Percentiles rank a stretch among this genome's conserved stretches.
Conservation (phyloP, 2,797 vertebrate species). For the Micrastur ruficollis region DNA sequence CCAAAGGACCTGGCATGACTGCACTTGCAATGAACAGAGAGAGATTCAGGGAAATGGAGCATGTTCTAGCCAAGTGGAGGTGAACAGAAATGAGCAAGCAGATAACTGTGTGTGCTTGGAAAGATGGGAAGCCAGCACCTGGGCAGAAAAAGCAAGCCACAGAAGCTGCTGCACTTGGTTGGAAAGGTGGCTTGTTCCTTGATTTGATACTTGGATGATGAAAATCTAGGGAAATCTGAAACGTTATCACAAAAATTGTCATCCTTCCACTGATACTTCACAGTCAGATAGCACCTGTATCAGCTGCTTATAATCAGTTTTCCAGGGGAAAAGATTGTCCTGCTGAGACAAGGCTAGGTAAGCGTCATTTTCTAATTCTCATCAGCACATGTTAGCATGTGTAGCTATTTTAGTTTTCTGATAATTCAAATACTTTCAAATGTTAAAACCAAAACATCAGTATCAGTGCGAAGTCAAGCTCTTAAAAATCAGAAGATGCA, state of each 20-base stretch:
- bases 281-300: neutral
- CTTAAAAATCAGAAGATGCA: neutral
- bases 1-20: neutral
- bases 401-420: neutral
- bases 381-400: rapidly evolving
- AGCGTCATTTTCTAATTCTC: neutral
- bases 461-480: neutral
- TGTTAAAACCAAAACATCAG: neutral
- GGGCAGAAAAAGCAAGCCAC: neutral
- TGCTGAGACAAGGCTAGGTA: neutral
- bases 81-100: neutral
- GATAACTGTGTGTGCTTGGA: neutral
- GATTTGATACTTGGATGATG: neutral
- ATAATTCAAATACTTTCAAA: neutral
- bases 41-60: neutral
- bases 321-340: neutral
- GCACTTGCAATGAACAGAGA: neutral
- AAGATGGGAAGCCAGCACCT: neutral
- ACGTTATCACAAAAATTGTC: neutral
- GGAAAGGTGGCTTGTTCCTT: neutral
- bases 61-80: neutral
- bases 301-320: neutral
- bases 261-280: neutral
- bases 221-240: neutral
- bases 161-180: neutral